phyloP scores from a whole-genome alignment of 1,140 invertebrate species.

The Euborellia annulipes region DNA sequence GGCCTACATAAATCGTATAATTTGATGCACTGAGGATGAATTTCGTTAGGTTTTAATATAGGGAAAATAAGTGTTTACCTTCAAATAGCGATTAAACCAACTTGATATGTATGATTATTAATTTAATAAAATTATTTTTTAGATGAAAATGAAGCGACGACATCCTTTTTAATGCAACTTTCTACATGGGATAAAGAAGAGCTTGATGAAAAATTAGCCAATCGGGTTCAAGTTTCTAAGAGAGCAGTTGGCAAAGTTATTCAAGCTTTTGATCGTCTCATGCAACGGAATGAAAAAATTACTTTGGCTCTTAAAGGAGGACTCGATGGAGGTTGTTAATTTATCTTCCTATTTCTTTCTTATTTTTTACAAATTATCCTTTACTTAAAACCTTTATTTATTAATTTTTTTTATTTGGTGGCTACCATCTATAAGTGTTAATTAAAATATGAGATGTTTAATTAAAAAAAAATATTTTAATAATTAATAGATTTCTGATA shows the following conservation, averaged over 20 bases:
- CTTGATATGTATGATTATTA: too few species aligned
- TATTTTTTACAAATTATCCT: neutral
- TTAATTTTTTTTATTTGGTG: too few species aligned
- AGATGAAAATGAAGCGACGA: conserved; percentile 95
- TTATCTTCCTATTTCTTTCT: neutral
- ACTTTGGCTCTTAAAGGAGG: conserved; percentile 75
- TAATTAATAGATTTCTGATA: too few species aligned
- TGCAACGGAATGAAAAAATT: conserved; percentile 86
- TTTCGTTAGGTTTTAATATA: too few species aligned
- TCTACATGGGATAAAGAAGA: conserved; percentile 98
- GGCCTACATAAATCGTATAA: too few species aligned
- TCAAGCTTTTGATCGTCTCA: conserved; percentile 87
- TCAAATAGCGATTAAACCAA: too few species aligned
- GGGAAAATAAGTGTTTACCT: too few species aligned
- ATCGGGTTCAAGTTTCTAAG: conserved; percentile 83
- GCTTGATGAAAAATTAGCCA: conserved; percentile 86
- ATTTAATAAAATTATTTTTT: conserved; percentile 20
- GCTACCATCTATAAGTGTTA: too few species aligned
- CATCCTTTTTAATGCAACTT: conserved; percentile 88
- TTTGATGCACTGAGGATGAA: too few species aligned
- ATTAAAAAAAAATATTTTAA: too few species aligned
- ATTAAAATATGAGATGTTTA: too few species aligned
- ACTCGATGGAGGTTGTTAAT: conserved; percentile 40
- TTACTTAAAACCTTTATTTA: neutral
- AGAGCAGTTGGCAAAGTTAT: conserved; percentile 90